Conservation (phyloP, 2,888 invertebrate species). For the Sceliomorpha sp. region DNA sequence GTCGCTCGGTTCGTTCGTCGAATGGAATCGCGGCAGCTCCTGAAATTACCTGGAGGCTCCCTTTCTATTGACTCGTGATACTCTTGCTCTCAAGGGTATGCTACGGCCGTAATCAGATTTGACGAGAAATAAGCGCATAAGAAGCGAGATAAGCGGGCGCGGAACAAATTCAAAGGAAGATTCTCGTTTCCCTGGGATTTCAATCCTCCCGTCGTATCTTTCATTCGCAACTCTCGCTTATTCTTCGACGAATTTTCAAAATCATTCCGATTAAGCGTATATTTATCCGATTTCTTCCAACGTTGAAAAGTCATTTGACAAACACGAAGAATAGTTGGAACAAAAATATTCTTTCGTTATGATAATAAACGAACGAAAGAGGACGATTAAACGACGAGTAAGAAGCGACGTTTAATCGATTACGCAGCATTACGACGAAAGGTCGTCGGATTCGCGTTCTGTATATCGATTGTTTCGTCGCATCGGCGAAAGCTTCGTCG, state of each 20-base stretch:
- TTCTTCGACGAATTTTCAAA: not conserved
- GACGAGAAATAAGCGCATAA: slow-evolving; percentile 51
- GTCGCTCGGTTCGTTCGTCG: slow-evolving; percentile 18
- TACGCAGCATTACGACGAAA: no score
- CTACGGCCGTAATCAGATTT: slow-evolving; percentile 49
- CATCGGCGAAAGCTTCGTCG: slow-evolving; percentile 4
- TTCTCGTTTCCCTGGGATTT: slow-evolving; percentile 1
- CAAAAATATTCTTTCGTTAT: no score
- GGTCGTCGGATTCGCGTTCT: slow-evolving; percentile 3
- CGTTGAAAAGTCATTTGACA: no score
- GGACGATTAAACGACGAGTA: no score
- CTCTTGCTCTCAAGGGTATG: slow-evolving; percentile 39
- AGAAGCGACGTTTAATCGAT: no score
- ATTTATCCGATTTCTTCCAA: no score
- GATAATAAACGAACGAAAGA: no score
- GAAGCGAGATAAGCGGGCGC: slow-evolving; percentile 44
- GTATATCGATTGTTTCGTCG: slow-evolving; percentile 9
- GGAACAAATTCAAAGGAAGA: slow-evolving; percentile 33
- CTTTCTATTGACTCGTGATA: slow-evolving; percentile 51
- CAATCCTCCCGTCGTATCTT: slow-evolving; percentile 6
- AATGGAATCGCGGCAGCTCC: slow-evolving; percentile 29
- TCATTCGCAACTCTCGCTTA: not conserved
- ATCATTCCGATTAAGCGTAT: not conserved
- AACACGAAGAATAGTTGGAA: no score
- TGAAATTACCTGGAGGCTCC: slow-evolving; percentile 51